Percentiles rank a stretch among this genome's conserved stretches.
Conservation (phyloP, 2,797 vertebrate species). For the Malacoctenus gilli region DNA sequence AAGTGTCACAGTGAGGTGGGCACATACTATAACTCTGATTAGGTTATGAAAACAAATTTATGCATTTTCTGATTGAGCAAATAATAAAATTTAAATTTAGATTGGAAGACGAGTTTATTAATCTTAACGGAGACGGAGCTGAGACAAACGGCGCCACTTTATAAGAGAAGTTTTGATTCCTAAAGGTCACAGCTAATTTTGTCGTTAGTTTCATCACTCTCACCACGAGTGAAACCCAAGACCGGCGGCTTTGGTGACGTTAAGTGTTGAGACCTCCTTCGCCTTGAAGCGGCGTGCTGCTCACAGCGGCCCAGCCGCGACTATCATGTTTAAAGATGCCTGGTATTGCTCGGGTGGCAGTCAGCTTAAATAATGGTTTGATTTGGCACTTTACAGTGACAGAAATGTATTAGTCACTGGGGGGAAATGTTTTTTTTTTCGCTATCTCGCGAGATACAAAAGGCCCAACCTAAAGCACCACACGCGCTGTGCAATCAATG, state of each 20-base stretch:
- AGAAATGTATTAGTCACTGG: constrained; percentile 54
- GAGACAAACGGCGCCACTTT: constrained; percentile 27
- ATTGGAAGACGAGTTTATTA: constrained; percentile 56
- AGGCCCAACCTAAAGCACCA: constrained; percentile 38
- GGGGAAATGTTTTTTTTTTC: constrained; percentile 47
- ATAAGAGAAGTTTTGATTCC: constrained; percentile 9
- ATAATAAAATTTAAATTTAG: constrained; percentile 67
- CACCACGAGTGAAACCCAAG: constrained; percentile 10
- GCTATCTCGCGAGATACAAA: constrained; percentile 48
- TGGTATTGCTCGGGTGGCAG: constrained; percentile 65
- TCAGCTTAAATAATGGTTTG: constrained; percentile 61
- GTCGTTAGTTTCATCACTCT: constrained; percentile 28
- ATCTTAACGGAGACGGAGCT: constrained; percentile 37
- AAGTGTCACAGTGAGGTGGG: constrained; percentile 64
- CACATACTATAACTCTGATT: constrained; percentile 67
- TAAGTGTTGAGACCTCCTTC: constrained; percentile 19
- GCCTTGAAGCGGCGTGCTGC: constrained; percentile 42
- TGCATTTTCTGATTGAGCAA: constrained; percentile 74
- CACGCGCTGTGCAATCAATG: constrained; percentile 51
- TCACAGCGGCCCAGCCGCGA: constrained; percentile 49
- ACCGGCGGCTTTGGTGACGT: constrained; percentile 26
- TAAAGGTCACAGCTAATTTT: constrained; percentile 58
- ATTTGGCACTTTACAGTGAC: constrained; percentile 62
- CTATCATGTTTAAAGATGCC: constrained; percentile 72
- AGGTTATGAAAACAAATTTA: constrained; percentile 77